Conservation (phyloP, 2,888 invertebrate genomes). For the Augochlorella aurata region DNA sequence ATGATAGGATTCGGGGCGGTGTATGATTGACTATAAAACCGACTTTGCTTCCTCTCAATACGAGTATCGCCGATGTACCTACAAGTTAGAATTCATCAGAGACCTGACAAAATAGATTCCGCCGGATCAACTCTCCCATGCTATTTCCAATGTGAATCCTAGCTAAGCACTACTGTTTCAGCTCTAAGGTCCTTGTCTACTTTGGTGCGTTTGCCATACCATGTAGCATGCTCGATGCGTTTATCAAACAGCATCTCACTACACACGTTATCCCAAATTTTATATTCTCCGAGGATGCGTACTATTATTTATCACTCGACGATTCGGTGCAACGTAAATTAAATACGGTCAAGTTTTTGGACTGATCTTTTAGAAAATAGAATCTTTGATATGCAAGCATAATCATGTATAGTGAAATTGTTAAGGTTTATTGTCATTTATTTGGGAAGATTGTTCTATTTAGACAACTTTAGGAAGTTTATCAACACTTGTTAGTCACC, state of each 20-base stretch:
- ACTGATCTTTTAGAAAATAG: neutral
- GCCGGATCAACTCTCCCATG: conserved; percentile 49
- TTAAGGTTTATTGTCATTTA: neutral
- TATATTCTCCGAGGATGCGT: neutral
- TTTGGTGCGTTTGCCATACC: conserved; percentile 58
- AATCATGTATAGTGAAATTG: neutral
- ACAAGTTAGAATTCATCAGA: conserved; percentile 60
- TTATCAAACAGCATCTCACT: conserved; percentile 15
- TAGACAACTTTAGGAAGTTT: neutral
- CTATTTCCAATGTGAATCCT: conserved; percentile 60
- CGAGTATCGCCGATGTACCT: conserved; percentile 89
- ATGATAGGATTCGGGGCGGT: conserved; percentile 96
- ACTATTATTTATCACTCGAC: neutral
- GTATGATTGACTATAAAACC: conserved; percentile 83
- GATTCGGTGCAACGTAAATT: neutral
- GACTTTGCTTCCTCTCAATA: conserved; percentile 85
- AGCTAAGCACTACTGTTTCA: conserved; percentile 66
- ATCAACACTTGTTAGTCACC: neutral
- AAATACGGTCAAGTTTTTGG: neutral
- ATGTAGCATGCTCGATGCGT: conserved; percentile 57
- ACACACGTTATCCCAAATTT: conserved; percentile 19
- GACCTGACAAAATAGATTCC: neutral
- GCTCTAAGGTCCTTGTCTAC: conserved; percentile 60
- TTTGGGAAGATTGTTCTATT: neutral
- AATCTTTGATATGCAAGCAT: neutral